Percentiles rank a stretch among this genome's conserved stretches.
These are phyloP conservation scores for Xiphydria camelus DNA, from an alignment of 2,888 invertebrate genomes.

Conservation along the genomic window DNA sequence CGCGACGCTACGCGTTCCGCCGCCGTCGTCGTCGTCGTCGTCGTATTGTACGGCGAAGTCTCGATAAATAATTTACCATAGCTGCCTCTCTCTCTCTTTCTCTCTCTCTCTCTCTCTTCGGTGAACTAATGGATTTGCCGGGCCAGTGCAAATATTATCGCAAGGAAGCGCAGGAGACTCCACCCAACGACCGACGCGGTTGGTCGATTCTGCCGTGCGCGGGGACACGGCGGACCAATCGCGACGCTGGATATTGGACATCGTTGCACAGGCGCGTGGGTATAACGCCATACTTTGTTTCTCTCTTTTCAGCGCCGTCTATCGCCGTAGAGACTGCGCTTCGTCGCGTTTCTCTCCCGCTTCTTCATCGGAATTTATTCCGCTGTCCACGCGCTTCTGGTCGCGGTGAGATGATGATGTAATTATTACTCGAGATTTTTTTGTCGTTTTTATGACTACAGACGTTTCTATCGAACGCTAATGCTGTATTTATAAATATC, in stretches of 20 bases:
- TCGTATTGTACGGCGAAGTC: conserved; percentile 8
- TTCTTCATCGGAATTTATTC: too few relatives aligned
- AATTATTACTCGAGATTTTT: too few relatives aligned
- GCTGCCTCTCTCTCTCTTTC: conserved; percentile 18
- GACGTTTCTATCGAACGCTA: too few relatives aligned
- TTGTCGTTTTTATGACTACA: too few relatives aligned
- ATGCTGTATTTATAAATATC: too few relatives aligned
- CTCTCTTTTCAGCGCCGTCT: conserved; percentile 7
- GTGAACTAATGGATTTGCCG: conserved; percentile 13
- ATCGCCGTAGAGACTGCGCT: conserved; percentile 7
- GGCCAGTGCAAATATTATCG: conserved; percentile 42
- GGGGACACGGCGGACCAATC: too few relatives aligned
- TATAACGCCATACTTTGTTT: conserved; percentile 16
- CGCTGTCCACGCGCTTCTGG: too few relatives aligned
- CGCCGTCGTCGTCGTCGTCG: neutral
- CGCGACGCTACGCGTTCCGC: conserved; percentile 1
- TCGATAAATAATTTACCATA: conserved; percentile 41
- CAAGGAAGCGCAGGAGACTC: conserved; percentile 23
- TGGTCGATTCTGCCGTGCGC: too few relatives aligned
- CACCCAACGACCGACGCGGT: neutral
- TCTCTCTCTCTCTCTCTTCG: too few relatives aligned
- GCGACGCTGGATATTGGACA: too few relatives aligned
- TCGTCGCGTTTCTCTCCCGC: conserved; percentile 6
- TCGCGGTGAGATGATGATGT: too few relatives aligned
- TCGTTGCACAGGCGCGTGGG: conserved; percentile 11